Conservation (phyloP, 2,113 vertebrate genomes). For the Emberiza fucata region DNA sequence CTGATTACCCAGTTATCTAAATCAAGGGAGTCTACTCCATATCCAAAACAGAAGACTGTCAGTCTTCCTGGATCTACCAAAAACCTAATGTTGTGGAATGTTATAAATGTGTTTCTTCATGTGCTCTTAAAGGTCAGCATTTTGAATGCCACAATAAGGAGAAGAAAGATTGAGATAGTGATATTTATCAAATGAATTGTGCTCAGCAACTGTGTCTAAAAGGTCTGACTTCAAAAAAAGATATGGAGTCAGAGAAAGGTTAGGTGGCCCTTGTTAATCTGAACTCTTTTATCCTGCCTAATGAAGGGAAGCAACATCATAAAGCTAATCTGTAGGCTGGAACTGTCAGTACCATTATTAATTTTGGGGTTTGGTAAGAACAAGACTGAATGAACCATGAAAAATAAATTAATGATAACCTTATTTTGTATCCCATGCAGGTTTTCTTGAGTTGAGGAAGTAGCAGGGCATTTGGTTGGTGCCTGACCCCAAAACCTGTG, state of each 20-base stretch:
- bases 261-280: constrained; percentile 32
- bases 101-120: not conserved
- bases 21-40: not conserved
- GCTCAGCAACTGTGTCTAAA: constrained; percentile 43
- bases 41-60: not conserved
- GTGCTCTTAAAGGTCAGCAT: not conserved
- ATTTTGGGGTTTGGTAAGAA: not conserved
- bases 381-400: not conserved
- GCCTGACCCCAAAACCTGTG: not conserved
- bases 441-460: constrained; percentile 14
- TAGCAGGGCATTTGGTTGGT: not conserved
- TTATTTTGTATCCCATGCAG: constrained; percentile 64
- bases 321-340: constrained; percentile 47
- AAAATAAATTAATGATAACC: constrained; percentile 5
- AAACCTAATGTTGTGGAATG: not conserved
- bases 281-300: constrained; percentile 58
- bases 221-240: constrained; percentile 42
- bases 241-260: constrained; percentile 41
- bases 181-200: constrained; percentile 30
- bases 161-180: not conserved
- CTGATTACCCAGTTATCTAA: not conserved
- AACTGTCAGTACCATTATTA: not conserved
- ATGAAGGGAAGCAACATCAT: constrained; percentile 38
- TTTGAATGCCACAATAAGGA: not conserved
- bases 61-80: not conserved